Conservation (phyloP, 2,797 vertebrate species). For the Nothura maculosa region DNA sequence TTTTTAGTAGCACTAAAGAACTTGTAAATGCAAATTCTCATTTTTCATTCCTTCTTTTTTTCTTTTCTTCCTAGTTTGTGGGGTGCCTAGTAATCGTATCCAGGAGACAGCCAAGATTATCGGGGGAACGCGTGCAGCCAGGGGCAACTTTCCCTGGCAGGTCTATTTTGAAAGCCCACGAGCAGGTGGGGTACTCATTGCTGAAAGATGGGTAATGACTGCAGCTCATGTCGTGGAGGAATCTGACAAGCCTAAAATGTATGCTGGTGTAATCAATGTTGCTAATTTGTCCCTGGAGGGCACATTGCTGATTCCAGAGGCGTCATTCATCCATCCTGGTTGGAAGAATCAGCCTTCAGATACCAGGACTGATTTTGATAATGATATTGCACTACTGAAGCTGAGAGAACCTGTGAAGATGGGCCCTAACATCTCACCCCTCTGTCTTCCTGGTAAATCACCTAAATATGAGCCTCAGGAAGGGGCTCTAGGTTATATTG, state of each 20-base stretch:
- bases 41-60: not conserved
- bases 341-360: constrained; percentile 31
- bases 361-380: constrained; percentile 75
- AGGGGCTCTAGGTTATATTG: constrained; percentile 82
- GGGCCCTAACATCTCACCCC: constrained; percentile 82
- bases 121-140: constrained; percentile 78
- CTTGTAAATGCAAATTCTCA: not conserved
- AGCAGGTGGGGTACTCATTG: constrained; percentile 89
- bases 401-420: constrained; percentile 83
- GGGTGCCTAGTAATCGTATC: constrained; percentile 70
- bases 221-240: constrained; percentile 89
- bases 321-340: constrained; percentile 85
- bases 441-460: constrained; percentile 86
- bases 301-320: constrained; percentile 69
- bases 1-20: not conserved
- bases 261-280: constrained; percentile 55
- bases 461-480: not conserved
- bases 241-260: constrained; percentile 33
- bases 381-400: constrained; percentile 91
- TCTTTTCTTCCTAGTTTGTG: constrained; percentile 85
- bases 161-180: constrained; percentile 67
- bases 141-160: constrained; percentile 91
- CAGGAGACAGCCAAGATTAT: constrained; percentile 77
- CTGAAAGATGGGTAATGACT: constrained; percentile 92
- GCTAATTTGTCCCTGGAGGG: not conserved